Base-by-base conservation (phyloP, 1,140 invertebrate species). In the Trichomalopsis sarcophagae region DNA sequence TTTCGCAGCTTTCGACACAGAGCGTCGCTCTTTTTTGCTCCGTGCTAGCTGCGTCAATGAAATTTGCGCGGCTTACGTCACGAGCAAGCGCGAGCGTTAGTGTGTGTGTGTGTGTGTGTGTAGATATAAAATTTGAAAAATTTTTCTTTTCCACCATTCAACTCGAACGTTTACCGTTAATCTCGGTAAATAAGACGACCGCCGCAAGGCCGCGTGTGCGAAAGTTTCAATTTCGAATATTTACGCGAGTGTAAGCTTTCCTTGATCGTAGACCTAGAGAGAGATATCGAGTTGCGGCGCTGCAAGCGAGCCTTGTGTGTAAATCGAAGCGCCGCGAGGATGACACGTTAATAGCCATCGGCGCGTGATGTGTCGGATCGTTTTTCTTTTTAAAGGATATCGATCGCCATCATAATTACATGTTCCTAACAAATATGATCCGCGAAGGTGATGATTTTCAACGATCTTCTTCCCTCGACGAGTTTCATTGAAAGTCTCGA, bases 21-120 rank as follows among this genome's bases (percentile, higher is more conserved):
- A 5, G 47, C 44, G 36, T 62, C 13, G 79, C 27, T 21, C 27
- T 27, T 81, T 62, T 50, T 81, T 73, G 33, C 44, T 23, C 4
- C n/a, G 36, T 4, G 36, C 36, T n/a, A n/a, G 14, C 55, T 82
- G 73, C 81, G 33, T 68, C 81, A 83, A 83, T 83, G 55, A 83
- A 76, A 76, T 47, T 76, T 14, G 17, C 44, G 21, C n/a, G 75
- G 1, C 74, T 84, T 84, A 78, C 75, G 76, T 84, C 75, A 84
- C 27, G 33, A 11, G 69, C 50, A 0, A 14, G 21, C 21, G 5
- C 40, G 55, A 62, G 55, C 55, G 17, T 62, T 62, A 21, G 55
- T 27, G 27, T 27, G 27, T 27, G 27, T 7, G 55, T 62, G 17
- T n/a, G 55, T n/a, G n/a, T n/a, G n/a, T n/a, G 21, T 2, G 0